Evolutionary conservation across 1,140 invertebrate genomes (phyloP).

Genomic region (Marisa cornuarietis): DNA sequence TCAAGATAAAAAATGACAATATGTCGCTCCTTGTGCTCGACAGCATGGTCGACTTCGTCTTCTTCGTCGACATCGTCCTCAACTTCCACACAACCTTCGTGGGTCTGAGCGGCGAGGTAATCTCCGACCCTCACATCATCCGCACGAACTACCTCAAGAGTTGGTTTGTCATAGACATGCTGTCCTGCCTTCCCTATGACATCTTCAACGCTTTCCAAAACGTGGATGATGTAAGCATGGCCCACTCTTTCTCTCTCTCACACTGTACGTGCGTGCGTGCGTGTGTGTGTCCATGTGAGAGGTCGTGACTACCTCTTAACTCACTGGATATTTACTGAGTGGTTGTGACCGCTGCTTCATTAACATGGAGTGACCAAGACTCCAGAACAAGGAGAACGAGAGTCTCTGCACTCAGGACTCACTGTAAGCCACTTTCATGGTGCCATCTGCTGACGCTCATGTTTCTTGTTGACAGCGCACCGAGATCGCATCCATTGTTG

Average conservation of each 20-base stretch:
- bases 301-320: no score
- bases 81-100: constrained; percentile 99
- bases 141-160: constrained; percentile 96
- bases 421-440: no score
- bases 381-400: no score
- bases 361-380: no score
- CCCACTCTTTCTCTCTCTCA: constrained; percentile 7
- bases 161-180: constrained; percentile 99
- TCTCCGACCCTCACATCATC: constrained; percentile 62
- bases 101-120: constrained; percentile 90
- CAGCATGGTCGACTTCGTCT: constrained; percentile 99
- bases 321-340: no score
- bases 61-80: constrained; percentile 99
- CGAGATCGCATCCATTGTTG: no score
- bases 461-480: no score
- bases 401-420: no score
- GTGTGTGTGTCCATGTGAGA: no score
- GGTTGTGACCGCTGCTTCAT: no score
- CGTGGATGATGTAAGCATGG: constrained; percentile 91
- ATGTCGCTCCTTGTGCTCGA: constrained; percentile 85
- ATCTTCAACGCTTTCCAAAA: constrained; percentile 99
- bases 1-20: constrained; percentile 99
- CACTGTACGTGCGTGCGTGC: neutral
- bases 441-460: no score
- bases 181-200: constrained; percentile 99